Base-by-base conservation (phyloP, 1,140 invertebrate genomes). In the Drosophila pruinosa region DNA sequence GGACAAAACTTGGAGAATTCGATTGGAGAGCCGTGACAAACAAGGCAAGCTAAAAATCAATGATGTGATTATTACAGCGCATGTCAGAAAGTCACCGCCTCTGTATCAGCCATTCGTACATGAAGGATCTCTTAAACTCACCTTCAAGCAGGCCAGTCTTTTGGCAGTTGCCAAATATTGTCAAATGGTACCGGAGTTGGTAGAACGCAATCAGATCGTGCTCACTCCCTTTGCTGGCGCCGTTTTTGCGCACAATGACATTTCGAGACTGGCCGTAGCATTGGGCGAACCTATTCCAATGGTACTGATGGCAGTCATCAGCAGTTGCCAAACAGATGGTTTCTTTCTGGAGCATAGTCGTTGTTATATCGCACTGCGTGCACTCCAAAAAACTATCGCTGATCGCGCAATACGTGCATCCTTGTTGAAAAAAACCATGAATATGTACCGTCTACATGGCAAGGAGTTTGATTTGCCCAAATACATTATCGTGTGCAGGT, bases 61-160 rank as follows among this genome's bases (percentile, higher is more conserved):
- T 12, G 53, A 58, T 5, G 31, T 85, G 31, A 52, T 47, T 12
- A 78, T 82, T 19, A 39, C 50, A n/a, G 47, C 50, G 14, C 64
- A 70, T 36, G 54, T 31, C 7, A 21, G 14, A 7, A 62, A 31
- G 0, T 5, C 62, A 2, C 50, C 67, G 2, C 79, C 75, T 4
- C 19, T 45, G 6, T 28, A 47, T 5, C 80, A 85, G 48, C 80
- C 80, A 5, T 22, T 53, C 0, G 1, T 85, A 3, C 8, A 53
- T 3, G 19, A 75, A 14, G 65, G 64, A 3, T 17, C 31, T 2
- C 41, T 85, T 19, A 15, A 61, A 21, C 26, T 85, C 10, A 80
- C 80, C 15, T 85, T 85, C 21, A 85, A 85, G 34, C 80, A 85
- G 53, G 80, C 80, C 34, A 85, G 80, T 4, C 75, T 85, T 0